Evolutionary conservation across 2,888 invertebrate species (phyloP), one percentile per base, ranked within the genome.

Genomic region (Amphipoea oculea): DNA sequence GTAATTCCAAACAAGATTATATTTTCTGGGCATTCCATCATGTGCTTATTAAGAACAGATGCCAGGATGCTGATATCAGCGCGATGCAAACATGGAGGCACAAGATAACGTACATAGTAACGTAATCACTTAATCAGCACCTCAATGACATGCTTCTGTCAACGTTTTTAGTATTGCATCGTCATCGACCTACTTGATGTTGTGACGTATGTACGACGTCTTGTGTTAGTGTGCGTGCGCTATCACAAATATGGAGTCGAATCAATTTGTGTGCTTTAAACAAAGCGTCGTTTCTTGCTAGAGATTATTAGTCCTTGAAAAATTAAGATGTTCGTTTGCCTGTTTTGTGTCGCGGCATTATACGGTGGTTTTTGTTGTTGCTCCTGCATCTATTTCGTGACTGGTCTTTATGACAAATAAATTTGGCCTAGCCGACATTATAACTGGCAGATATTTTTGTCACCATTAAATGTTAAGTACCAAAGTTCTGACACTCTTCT

Each of bases 181-280:
- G 88, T 90, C 90, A 88, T 81, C 86, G 86, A 84, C 86, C 86
- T 86, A 88, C 86, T 89, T 80, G 79, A 70, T 73, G 81, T 70
- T 72, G 85, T 90, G 88, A 90, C 89, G 89, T 83, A 85, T 77
- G 72, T 17, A 40, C 51, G n/a, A 9, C 62, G 65, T 66, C 67
- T 23, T 76, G 45, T 62, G 71, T 62, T 69, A 70, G 84, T 73
- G 76, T 74, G 78, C 77, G 73, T 48, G 51, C 66, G 67, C 51
- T 73, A 71, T 74, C 57, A 42, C 63, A 54, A 74, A 78, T 82
- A 79, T 86, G 68, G 68, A 76, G 78, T 67, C 76, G 65, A 73
- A 81, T 76, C 62, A 78, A 72, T 79, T 82, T 77, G 62, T 69
- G 60, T 60, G 57, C 66, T 71, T 48, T 45, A 60, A 63, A 85